Percentiles rank a stretch among this genome's conserved stretches.
These are phyloP conservation scores for Chanos chanos DNA, from an alignment of 2,797 vertebrate genomes.

Conservation along the genomic window DNA sequence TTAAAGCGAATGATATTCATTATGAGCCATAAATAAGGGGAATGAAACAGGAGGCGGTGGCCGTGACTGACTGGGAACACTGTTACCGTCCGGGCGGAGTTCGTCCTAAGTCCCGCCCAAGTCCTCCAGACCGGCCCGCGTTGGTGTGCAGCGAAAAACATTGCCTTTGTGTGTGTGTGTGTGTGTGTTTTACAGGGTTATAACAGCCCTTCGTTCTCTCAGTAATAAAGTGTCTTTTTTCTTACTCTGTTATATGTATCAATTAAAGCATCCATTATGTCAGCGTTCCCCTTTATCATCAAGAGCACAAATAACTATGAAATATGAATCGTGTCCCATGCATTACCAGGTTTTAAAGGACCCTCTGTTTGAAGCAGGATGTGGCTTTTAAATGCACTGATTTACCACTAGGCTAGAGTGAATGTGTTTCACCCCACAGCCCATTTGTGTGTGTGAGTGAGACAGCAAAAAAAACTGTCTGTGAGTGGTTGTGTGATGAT, in stretches of 20 bases:
- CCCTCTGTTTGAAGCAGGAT: background rate
- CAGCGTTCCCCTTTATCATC: slow-evolving; percentile 51
- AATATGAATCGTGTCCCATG: slow-evolving; percentile 18
- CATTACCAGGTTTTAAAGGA: no score
- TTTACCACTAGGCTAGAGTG: no score
- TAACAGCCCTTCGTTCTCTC: slow-evolving; percentile 74
- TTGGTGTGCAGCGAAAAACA: slow-evolving; percentile 50
- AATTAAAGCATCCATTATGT: slow-evolving; percentile 69
- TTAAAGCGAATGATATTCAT: slow-evolving; percentile 60
- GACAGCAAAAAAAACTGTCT: no score
- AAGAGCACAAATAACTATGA: slow-evolving; percentile 42
- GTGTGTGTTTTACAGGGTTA: slow-evolving; percentile 70
- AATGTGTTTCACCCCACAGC: no score
- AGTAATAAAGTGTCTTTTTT: slow-evolving; percentile 63
- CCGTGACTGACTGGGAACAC: no score
- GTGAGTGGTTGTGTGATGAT: no score
- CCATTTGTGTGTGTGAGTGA: no score
- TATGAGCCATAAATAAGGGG: slow-evolving; percentile 59
- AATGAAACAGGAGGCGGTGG: no score
- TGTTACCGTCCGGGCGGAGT: no score
- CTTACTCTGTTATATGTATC: slow-evolving; percentile 63
- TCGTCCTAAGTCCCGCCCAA: no score
- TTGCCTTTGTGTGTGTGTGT: slow-evolving; percentile 63
- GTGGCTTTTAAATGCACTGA: background rate
- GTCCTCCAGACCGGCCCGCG: slow-evolving; percentile 37